phyloP scores from a whole-genome alignment of 1,140 invertebrate genomes.

The Penaeus japonicus region DNA sequence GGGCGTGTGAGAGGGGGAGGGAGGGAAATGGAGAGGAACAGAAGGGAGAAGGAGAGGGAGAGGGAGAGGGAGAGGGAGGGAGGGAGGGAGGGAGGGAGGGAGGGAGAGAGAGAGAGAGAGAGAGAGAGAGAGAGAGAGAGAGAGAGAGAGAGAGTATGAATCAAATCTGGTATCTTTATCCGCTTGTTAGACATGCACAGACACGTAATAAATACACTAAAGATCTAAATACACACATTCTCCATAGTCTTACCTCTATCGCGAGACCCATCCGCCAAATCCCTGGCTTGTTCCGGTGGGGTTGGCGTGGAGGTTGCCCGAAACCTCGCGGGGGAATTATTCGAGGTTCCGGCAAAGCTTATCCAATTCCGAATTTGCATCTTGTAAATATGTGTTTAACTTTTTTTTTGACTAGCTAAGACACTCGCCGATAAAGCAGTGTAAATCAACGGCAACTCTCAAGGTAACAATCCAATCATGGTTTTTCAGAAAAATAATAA shows the following conservation, averaged over 20 bases:
- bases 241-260: not conserved
- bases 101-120: not conserved
- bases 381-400: not conserved
- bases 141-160: not conserved
- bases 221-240: not conserved
- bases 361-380: slow-evolving; percentile 55
- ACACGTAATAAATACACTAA: not conserved
- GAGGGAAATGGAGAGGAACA: not conserved
- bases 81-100: not conserved
- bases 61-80: not conserved
- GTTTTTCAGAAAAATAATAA: too few relatives aligned
- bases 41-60: not conserved
- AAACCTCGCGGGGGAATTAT: slow-evolving; percentile 21
- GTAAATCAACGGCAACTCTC: too few relatives aligned
- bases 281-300: not conserved
- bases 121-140: not conserved
- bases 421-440: not conserved
- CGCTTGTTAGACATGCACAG: not conserved
- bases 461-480: too few relatives aligned
- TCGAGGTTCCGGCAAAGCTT: slow-evolving; percentile 47
- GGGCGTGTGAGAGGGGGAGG: too few relatives aligned
- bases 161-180: too few relatives aligned
- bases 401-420: not conserved
- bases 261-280: not conserved
- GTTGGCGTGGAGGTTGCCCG: slow-evolving; percentile 16